Base-by-base conservation (phyloP, 2,888 invertebrate genomes). In the Chymomyza amoena region DNA sequence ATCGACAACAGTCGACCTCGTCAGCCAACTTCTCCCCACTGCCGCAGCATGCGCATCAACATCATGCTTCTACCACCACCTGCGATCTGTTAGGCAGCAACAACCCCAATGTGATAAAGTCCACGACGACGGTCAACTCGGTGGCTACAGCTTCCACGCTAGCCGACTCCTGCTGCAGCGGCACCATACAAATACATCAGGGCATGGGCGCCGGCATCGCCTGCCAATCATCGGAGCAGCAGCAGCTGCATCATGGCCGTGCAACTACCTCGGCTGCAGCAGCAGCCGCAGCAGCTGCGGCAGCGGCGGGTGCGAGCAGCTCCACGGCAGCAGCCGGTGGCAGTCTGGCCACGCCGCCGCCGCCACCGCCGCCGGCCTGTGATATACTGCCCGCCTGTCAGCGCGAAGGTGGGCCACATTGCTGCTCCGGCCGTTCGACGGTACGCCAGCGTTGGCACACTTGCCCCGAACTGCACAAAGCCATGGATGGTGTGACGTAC, bases 401-500 rank as follows among this genome's bases (percentile, higher is more conserved):
- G 73, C 89, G 88, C 36, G 90, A 90, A 66, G 90, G 88, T 67
- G 91, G 93, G 93, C 81, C 93, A 92, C 90, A 90, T 81, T 93
- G 94, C 80, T 94, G 94, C 77, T 76, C 93, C 89, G 93, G 93
- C 52, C 82, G 84, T 66, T 75, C 86, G 68, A 90, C 78, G 50
- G 84, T 90, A 65, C 93, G 94, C 80, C 95, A 95, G 81, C 94
- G 96, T 86, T 97, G 97, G 97, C 96, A 96, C 91, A 95, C 95
- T 91, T 97, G 97, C 92, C 97, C 97, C 56, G 97, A 97, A 92
- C 94, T 97, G 80, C 96, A 96, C 92, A 97, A 97, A 92, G 97
- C 97, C 87, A 97, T 97, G 92, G 97, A 97, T 91, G 97, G 97
- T 78, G 97, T 97, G 80, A 94, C 96, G 89, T 97, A 97, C 91